phyloP scores from a whole-genome alignment of 2,797 vertebrate genomes.

The Oreochromis grahami region DNA sequence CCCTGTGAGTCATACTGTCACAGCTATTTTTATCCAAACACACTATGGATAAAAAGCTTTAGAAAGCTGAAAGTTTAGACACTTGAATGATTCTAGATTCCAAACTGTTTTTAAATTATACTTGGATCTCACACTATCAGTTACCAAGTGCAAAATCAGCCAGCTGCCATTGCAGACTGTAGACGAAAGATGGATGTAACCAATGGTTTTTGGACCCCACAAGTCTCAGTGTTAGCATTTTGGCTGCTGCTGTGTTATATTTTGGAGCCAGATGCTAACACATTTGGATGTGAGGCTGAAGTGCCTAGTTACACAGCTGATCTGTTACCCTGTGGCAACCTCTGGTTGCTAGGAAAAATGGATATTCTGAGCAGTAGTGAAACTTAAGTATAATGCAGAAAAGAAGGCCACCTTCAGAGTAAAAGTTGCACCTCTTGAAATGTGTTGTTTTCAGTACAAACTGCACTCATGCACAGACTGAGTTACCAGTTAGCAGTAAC shows the following conservation, averaged over 20 bases:
- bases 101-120: not conserved
- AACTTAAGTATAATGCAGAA: not conserved
- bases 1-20: slow-evolving; percentile 3
- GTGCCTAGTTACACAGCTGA: not conserved
- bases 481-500: not conserved
- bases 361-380: not conserved
- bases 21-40: slow-evolving; percentile 15
- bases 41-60: not conserved
- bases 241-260: not conserved
- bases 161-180: not conserved
- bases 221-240: not conserved
- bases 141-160: not conserved
- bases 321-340: not conserved
- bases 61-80: not conserved
- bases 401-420: not conserved
- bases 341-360: not conserved
- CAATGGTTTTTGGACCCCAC: not conserved
- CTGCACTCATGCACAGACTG: not conserved
- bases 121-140: not conserved
- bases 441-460: not conserved
- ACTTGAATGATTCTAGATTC: not conserved
- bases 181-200: not conserved
- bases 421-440: not conserved
- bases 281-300: not conserved
- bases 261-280: not conserved